phyloP scores from a whole-genome alignment of 2,113 vertebrate genomes.

The Embiotoca jacksoni region DNA sequence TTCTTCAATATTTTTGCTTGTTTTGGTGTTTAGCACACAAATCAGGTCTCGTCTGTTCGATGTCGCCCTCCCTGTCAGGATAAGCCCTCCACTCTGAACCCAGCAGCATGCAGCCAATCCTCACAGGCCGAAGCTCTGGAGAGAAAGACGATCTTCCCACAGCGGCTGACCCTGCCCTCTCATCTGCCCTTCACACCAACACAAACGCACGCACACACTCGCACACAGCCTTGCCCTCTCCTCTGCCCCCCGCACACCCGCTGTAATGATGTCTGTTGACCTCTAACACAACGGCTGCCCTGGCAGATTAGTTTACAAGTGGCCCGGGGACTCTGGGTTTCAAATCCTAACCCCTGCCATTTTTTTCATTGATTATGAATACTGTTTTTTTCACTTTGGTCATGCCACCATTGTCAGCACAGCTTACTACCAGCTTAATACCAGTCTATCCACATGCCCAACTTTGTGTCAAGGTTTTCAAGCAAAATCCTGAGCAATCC shows the following conservation, averaged over 20 bases:
- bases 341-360: slow-evolving; percentile 66
- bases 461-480: background rate
- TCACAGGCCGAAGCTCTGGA: slow-evolving; percentile 73
- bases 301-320: slow-evolving; percentile 82
- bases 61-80: slow-evolving; percentile 27
- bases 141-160: slow-evolving; percentile 82
- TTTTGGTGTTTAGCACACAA: slow-evolving; percentile 44
- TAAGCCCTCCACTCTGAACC: slow-evolving; percentile 39
- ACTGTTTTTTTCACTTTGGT: slow-evolving; percentile 7
- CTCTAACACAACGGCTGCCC: slow-evolving; percentile 80
- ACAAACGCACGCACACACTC: slow-evolving; percentile 53
- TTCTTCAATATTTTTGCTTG: slow-evolving; percentile 9
- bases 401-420: slow-evolving; percentile 36
- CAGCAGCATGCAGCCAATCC: slow-evolving; percentile 58
- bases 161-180: slow-evolving; percentile 74
- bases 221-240: slow-evolving; percentile 59
- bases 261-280: slow-evolving; percentile 83
- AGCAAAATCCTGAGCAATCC: background rate
- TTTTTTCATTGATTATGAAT: slow-evolving; percentile 73
- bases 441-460: background rate
- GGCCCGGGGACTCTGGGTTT: slow-evolving; percentile 75
- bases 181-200: slow-evolving; percentile 81
- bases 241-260: slow-evolving; percentile 77
- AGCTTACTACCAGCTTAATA: background rate
- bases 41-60: slow-evolving; percentile 17